Base-by-base conservation (phyloP, 2,888 invertebrate species). In the Standfussiana lucernea region DNA sequence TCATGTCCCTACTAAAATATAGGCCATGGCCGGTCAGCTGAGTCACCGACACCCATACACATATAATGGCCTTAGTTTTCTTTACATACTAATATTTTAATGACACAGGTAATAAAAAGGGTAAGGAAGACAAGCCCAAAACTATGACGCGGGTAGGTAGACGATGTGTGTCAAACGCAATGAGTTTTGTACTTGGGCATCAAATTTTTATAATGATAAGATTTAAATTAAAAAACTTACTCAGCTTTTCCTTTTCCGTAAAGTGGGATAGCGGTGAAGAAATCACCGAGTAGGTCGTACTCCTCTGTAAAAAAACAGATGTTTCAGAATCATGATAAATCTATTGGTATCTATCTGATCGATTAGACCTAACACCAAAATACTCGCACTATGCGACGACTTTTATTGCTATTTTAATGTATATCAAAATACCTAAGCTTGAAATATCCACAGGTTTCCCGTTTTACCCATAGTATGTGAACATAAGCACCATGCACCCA, bases 201-300 rank as follows among this genome's bases (percentile, higher is more conserved):
- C 13, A n/a, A n/a, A 8, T 56, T n/a, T 53, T 7, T 32, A 32
- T 28, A 28, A 28, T n/a, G 53, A 2, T 59, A 56, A 21, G 1
- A 53, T 45, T 35, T 13, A 35, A 42, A 11, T n/a, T n/a, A 11
- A 15, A 35, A 24, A 75, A 92, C 94, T 93, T 90, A 96, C 96
- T 83, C 83, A 11, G 95, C 94, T 53, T 84, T 86, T 69, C 96
- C 95, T 61, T 93, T 93, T 85, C 95, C 96, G 81, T 93, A 96
- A 8, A 96, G 88, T 18, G 96, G 96, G 64, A 96, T 90, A 72
- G 94, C 94, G 50, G 91, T 92, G 73, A 94, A 92, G 24, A 96
- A 80, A 75, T 95, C 92, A 32, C 96, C 96, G 37, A 88, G 56
- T 0, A 96, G 82, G 69, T 94, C 92, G 88, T 96, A 96, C n/a